Evolutionary conservation across 2,113 vertebrate genomes (phyloP).

Genomic region (Microtus montanus): DNA sequence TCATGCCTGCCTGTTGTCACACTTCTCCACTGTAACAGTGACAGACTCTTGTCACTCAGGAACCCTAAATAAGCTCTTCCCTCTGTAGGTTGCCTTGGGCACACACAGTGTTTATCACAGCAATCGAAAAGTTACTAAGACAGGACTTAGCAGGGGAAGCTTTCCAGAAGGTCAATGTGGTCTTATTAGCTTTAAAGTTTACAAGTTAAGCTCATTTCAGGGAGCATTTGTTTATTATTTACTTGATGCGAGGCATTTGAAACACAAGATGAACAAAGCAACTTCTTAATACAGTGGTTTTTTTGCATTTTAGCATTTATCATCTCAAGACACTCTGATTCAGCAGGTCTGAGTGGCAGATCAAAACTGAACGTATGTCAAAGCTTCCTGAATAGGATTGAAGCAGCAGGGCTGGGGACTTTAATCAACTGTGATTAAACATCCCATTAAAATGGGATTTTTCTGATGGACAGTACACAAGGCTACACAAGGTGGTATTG

Average conservation of each 20-base stretch:
- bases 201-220: neutral
- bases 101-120: neutral
- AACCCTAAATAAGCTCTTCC: neutral
- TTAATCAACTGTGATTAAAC: neutral
- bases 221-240: conserved; percentile 3
- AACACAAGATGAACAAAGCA: neutral
- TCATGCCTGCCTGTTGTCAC: neutral
- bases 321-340: neutral
- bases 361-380: neutral
- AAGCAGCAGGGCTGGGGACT: neutral
- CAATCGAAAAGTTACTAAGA: neutral
- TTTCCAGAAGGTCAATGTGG: neutral
- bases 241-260: neutral
- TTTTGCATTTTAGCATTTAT: neutral
- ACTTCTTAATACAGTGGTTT: neutral
- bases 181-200: neutral
- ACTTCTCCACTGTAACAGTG: neutral
- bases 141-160: neutral
- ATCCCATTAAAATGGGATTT: neutral
- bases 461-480: neutral
- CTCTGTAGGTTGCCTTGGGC: neutral
- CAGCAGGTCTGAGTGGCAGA: neutral
- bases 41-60: neutral
- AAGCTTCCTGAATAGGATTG: neutral
- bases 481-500: neutral